Evolutionary conservation across 2,797 vertebrate genomes (phyloP), one percentile per base, ranked within the genome.

Genomic region (Acrocephalus scirpaceus): DNA sequence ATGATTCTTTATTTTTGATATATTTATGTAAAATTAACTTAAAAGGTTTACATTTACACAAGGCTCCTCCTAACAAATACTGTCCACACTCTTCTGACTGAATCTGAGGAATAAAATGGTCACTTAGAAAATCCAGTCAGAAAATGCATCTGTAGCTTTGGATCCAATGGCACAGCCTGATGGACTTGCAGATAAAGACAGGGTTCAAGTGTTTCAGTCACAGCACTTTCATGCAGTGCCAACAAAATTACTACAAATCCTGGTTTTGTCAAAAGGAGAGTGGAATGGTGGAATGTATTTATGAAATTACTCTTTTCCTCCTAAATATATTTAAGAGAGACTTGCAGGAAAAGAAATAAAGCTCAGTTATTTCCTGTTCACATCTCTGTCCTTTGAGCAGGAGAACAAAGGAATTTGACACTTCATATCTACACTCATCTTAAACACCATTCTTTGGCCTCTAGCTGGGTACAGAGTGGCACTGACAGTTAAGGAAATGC

Each of bases 271-370:
- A 64, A 72, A 83, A 88, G 78, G 26, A 91, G 72, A 92, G 80
- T 21, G 42, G 92, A 76, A 94, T 64, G 48, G 36, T 36, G 36
- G 36, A 36, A 36, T 36, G 36, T 29, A 40, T 76, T 96, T 92
- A 40, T 58, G 38, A 80, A 96, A 92, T 54, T 2, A 88, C 58
- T 91, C 65, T 83, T 80, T 95, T 91, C 93, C 89, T 95, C 93
- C 88, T 92, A 75, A 91, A 94, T 90, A 79, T 74, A 97, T 93
- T 96, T 81, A 86, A 70, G 84, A 88, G 89, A 85, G 57, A 65
- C 74, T 90, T 88, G 56, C 45, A 96, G 89, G 86, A 96, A 95
- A 87, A 96, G 66, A 93, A 96, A 94, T n/a, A 67, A 53, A 81
- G 83, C 82, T 96, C 30, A 79, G 72, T 87, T 95, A 91, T 85